Evolutionary conservation across 2,113 vertebrate genomes (phyloP).

Genomic region (Brachyistius frenatus): DNA sequence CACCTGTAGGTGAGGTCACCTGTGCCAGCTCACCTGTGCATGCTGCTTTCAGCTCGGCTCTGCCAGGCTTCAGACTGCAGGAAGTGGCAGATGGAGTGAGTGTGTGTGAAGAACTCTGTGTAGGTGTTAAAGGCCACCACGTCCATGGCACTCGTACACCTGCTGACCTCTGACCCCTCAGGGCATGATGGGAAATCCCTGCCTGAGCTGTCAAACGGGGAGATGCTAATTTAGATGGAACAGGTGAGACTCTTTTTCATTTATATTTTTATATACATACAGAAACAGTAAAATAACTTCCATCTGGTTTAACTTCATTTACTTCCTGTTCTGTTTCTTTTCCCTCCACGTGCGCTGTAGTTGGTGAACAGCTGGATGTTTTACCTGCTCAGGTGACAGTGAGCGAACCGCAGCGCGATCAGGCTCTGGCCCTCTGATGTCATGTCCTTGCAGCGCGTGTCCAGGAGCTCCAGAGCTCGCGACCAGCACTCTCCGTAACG

Average conservation of each 20-base stretch:
- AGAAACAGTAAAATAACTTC: no score
- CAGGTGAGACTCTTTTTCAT: no score
- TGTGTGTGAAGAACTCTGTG: constrained; percentile 89
- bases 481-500: constrained; percentile 82
- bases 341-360: no score
- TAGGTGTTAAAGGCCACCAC: constrained; percentile 84
- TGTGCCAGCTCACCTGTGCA: constrained; percentile 76
- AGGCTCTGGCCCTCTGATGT: constrained; percentile 81
- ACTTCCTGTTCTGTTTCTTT: no score
- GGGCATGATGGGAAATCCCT: constrained; percentile 83
- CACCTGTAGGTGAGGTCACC: constrained; percentile 36
- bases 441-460: constrained; percentile 75
- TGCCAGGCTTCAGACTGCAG: constrained; percentile 87
- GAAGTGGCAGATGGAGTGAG: constrained; percentile 87
- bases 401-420: constrained; percentile 80
- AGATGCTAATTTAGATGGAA: neutral
- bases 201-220: constrained; percentile 77
- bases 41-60: constrained; percentile 77
- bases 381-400: constrained; percentile 85
- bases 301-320: no score
- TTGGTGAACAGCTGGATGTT: neutral
- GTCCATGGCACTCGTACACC: constrained; percentile 86
- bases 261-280: no score
- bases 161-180: constrained; percentile 77
- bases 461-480: constrained; percentile 73